phyloP scores from a whole-genome alignment of 2,113 vertebrate species.

The Dicentrarchus labrax region DNA sequence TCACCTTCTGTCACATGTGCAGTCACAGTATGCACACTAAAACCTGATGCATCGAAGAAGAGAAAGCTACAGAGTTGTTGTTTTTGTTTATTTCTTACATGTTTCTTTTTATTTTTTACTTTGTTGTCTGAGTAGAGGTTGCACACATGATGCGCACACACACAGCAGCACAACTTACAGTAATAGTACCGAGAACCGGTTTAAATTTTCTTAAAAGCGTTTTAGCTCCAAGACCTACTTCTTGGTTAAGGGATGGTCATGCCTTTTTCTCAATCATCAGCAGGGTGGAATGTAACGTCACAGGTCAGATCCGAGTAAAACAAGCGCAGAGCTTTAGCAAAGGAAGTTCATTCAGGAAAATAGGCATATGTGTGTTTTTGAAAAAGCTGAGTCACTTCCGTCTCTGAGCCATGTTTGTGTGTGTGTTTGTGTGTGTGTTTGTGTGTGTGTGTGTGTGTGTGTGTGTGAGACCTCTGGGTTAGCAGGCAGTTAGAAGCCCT shows the following conservation, averaged over 20 bases:
- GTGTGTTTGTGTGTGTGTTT: conserved; percentile 42
- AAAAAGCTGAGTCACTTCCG: conserved; percentile 32
- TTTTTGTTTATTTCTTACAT: conserved; percentile 30
- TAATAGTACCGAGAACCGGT: conserved; percentile 7
- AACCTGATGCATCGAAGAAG: conserved; percentile 57
- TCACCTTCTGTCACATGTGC: conserved; percentile 45
- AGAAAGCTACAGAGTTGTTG: conserved; percentile 56
- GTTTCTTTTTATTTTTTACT: conserved; percentile 33
- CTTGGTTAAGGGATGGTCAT: not conserved
- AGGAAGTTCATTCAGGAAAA: not conserved
- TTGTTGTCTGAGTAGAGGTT: conserved; percentile 48
- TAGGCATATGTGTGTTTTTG: not conserved
- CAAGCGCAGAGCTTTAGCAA: not conserved
- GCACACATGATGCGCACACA: conserved; percentile 12
- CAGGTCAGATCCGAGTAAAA: conserved; percentile 24
- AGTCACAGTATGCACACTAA: conserved; percentile 60
- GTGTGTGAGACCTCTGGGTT: conserved; percentile 50
- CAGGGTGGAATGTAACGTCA: conserved; percentile 31
- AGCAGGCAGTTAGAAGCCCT: conserved; percentile 46
- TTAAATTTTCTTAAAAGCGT: conserved; percentile 6
- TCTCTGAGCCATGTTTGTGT: conserved; percentile 50
- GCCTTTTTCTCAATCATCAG: conserved; percentile 15
- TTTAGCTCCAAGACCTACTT: conserved; percentile 5
- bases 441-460: conserved; percentile 40
- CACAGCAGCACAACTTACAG: conserved; percentile 17